Conservation (phyloP, 2,113 vertebrate genomes). For the Gambusia affinis region DNA sequence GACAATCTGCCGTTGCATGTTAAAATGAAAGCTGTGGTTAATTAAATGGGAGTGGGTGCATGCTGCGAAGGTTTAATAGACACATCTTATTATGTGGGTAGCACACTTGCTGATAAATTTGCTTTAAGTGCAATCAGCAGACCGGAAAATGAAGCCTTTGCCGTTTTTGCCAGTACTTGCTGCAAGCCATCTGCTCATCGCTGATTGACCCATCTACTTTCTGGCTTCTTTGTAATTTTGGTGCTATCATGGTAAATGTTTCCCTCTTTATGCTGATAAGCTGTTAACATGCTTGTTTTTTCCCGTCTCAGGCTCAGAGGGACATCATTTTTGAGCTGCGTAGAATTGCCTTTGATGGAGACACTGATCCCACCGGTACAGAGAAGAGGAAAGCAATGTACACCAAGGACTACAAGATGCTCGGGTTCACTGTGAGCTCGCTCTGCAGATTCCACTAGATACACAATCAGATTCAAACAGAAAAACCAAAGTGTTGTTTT, state of each 20-base stretch:
- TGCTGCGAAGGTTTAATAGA: conserved; percentile 6
- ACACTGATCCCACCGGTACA: conserved; percentile 88
- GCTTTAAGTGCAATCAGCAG: conserved; percentile 22
- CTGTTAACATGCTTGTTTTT: conserved; percentile 15
- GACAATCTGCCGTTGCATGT: neutral
- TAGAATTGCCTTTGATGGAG: conserved; percentile 95
- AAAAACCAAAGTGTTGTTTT: neutral
- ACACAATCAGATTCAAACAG: neutral
- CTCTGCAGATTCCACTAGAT: neutral
- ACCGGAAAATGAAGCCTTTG: conserved; percentile 21
- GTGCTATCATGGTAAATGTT: conserved; percentile 10
- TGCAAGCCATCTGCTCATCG: conserved; percentile 3
- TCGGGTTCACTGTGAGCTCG: conserved; percentile 92
- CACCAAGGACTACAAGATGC: conserved; percentile 98
- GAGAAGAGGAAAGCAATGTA: conserved; percentile 97
- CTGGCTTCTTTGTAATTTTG: neutral
- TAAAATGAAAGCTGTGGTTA: conserved; percentile 7
- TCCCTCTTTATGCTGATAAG: conserved; percentile 8
- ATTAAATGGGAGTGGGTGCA: conserved; percentile 8
- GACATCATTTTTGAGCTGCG: conserved; percentile 96
- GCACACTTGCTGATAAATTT: conserved; percentile 2
- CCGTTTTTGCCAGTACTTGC: conserved; percentile 10
- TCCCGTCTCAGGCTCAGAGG: conserved; percentile 86
- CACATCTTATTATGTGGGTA: neutral
- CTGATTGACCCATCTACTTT: neutral